Evolutionary conservation across 2,888 invertebrate species (phyloP).

Genomic region (Drosophila sordidapex): DNA sequence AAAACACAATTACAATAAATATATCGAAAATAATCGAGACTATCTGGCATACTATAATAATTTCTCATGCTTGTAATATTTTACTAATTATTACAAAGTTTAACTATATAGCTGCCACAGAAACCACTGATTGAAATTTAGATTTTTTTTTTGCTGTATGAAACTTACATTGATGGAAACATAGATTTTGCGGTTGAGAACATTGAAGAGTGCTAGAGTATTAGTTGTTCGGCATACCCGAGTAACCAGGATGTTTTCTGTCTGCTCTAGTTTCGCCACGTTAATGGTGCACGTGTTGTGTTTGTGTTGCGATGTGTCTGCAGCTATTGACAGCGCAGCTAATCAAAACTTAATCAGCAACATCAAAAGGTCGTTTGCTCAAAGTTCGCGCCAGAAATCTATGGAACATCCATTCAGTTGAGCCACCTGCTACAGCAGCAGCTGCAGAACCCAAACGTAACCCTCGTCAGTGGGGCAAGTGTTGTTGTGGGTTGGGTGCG

Average conservation of each 20-base stretch:
- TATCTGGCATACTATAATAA: neutral
- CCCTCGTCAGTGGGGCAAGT: slow-evolving; percentile 31
- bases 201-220: slow-evolving; percentile 1
- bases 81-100: neutral
- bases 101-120: neutral
- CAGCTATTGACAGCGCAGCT: slow-evolving; percentile 34
- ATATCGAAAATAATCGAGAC: neutral
- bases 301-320: slow-evolving; percentile 18
- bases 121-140: too few species aligned
- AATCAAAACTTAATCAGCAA: slow-evolving; percentile 75
- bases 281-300: slow-evolving; percentile 11
- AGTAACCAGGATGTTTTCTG: too few species aligned
- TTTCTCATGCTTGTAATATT: neutral
- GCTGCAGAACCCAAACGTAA: slow-evolving; percentile 1
- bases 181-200: neutral
- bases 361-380: slow-evolving; percentile 72
- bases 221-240: neutral
- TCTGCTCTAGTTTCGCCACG: neutral
- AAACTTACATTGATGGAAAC: too few species aligned
- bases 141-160: too few species aligned
- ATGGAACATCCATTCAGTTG: slow-evolving; percentile 1
- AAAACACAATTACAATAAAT: neutral
- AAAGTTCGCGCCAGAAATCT: slow-evolving; percentile 42
- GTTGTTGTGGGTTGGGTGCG: neutral
- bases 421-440: slow-evolving; percentile 30